Conservation (phyloP, 2,113 vertebrate genomes). For the Hassar affinis region DNA sequence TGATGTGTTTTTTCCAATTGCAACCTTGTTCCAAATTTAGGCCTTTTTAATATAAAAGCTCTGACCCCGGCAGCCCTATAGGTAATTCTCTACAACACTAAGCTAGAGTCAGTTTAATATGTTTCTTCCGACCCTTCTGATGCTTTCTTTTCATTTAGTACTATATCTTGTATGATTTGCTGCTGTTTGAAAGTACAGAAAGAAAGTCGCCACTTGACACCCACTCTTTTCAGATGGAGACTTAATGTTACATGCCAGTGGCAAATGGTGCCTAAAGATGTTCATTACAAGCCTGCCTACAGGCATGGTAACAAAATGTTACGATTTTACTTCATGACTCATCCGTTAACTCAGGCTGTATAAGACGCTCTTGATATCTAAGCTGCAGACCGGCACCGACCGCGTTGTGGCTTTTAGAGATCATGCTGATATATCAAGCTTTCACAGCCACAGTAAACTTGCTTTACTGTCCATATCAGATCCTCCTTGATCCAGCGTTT, state of each 20-base stretch:
- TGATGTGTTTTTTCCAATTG: not conserved
- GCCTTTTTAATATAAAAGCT: not conserved
- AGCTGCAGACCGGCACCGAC: not conserved
- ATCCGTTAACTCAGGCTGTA: too few species aligned
- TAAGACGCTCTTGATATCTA: not conserved
- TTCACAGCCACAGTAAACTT: not conserved
- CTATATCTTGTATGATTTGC: not conserved
- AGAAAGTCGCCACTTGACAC: not conserved
- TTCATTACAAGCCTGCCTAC: not conserved
- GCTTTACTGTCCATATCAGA: slow-evolving; percentile 18
- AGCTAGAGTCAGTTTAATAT: not conserved
- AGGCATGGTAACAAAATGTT: not conserved
- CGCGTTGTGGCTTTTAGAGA: not conserved
- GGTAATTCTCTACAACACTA: not conserved
- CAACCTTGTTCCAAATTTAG: not conserved
- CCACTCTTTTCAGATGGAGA: not conserved
- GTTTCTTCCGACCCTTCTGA: not conserved
- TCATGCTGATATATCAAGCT: not conserved
- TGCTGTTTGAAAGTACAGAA: not conserved
- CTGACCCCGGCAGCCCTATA: not conserved
- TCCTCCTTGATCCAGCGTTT: not conserved
- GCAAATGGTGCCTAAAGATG: not conserved
- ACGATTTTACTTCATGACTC: not conserved
- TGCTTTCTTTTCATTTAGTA: not conserved
- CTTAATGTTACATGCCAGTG: not conserved